Percentiles rank a stretch among this genome's conserved stretches.
These are phyloP conservation scores for Parnassius apollo DNA, from an alignment of 2,888 invertebrate species.

Conservation along the genomic window DNA sequence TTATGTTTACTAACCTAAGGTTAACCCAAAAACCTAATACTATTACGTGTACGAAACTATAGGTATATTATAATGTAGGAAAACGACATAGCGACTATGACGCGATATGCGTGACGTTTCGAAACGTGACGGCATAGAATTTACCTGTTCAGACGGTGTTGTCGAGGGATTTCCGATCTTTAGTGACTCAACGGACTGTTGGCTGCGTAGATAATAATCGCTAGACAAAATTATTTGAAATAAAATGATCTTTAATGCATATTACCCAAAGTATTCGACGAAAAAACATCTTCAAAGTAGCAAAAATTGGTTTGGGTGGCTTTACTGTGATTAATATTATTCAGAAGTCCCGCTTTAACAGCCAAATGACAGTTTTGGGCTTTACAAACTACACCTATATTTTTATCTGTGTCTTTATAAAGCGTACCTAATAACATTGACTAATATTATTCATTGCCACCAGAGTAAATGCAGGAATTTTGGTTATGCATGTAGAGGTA, in stretches of 20 bases:
- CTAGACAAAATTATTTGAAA: not conserved
- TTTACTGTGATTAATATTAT: too few relatives aligned
- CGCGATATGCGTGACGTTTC: constrained; percentile 5
- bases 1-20: constrained; percentile 7
- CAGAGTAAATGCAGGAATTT: too few relatives aligned
- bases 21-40: not conserved
- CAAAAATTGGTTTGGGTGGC: too few relatives aligned
- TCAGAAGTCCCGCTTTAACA: too few relatives aligned
- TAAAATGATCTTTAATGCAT: not conserved
- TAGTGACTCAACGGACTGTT: constrained; percentile 28
- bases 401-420: too few relatives aligned
- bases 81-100: constrained; percentile 2
- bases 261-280: too few relatives aligned
- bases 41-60: constrained; percentile 3
- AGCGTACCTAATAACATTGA: too few relatives aligned
- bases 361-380: too few relatives aligned
- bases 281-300: too few relatives aligned
- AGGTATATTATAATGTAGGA: not conserved
- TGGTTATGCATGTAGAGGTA: too few relatives aligned
- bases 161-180: constrained; percentile 39
- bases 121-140: constrained; percentile 7
- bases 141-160: constrained; percentile 23
- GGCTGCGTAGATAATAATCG: not conserved
- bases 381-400: too few relatives aligned
- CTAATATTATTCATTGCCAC: too few relatives aligned